Evolutionary conservation across 2,888 invertebrate genomes (phyloP).

Genomic region (Pammene fasciana): DNA sequence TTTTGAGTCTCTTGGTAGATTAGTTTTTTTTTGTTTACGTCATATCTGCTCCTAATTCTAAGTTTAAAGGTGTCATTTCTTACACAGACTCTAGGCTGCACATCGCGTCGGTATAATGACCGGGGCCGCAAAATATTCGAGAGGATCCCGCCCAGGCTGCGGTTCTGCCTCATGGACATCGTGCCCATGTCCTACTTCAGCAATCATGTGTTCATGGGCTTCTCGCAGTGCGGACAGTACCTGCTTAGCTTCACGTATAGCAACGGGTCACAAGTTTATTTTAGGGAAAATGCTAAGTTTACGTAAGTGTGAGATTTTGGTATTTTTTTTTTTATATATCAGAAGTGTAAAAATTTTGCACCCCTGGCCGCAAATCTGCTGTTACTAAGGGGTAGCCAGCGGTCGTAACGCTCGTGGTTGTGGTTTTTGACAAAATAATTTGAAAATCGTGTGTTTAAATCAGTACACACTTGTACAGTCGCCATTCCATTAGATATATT

Average conservation of each 20-base stretch:
- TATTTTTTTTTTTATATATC: not conserved
- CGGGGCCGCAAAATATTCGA: conserved; percentile 79
- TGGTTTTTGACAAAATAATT: too few species aligned
- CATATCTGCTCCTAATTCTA: too few species aligned
- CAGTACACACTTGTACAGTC: too few species aligned
- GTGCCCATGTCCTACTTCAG: conserved; percentile 81
- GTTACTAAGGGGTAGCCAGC: too few species aligned
- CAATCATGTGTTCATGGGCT: conserved; percentile 96
- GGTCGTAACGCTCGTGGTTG: too few species aligned
- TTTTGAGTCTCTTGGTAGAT: too few species aligned
- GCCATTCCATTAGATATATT: too few species aligned
- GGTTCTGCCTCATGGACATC: conserved; percentile 85
- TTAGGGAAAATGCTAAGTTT: conserved; percentile 79
- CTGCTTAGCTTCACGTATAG: conserved; percentile 93
- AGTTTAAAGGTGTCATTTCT: not conserved
- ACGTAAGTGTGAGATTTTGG: conserved; percentile 75
- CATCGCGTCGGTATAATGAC: conserved; percentile 73
- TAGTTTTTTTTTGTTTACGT: too few species aligned
- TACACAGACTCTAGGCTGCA: conserved; percentile 78
- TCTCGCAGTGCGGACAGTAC: conserved; percentile 97
- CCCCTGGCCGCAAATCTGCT: too few species aligned
- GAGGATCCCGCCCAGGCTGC: conserved; percentile 82
- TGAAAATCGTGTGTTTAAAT: too few species aligned
- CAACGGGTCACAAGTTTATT: conserved; percentile 79
- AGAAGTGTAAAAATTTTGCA: too few species aligned